phyloP scores from a whole-genome alignment of 2,888 invertebrate species.

The Trichogramma evanescens region DNA sequence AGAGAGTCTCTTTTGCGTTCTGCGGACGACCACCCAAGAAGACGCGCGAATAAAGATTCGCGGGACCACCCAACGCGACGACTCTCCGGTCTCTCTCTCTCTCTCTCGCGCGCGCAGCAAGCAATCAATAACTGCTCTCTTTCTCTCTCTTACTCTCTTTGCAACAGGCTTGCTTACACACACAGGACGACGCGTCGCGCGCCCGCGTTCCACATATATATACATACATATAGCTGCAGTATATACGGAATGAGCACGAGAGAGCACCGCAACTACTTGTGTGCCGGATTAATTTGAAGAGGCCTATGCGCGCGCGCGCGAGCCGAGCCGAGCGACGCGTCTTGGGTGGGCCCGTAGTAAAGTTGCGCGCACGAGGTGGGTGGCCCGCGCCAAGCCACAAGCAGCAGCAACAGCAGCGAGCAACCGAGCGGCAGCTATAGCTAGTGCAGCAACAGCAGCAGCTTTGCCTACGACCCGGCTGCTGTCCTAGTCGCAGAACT shows the following conservation, averaged over 20 bases:
- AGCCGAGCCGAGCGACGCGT: constrained; percentile 14
- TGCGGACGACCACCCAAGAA: constrained; percentile 4
- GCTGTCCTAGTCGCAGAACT: not conserved
- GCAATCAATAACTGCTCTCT: constrained; percentile 22
- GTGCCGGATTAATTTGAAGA: constrained; percentile 21
- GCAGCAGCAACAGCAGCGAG: not conserved
- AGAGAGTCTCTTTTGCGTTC: not conserved
- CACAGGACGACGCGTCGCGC: not conserved
- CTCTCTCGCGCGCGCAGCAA: not conserved
- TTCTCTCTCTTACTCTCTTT: not conserved
- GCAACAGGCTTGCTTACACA: not conserved
- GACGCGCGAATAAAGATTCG: constrained; percentile 22
- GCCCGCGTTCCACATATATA: not conserved
- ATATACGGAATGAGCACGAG: not conserved
- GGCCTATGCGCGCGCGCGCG: constrained; percentile 9
- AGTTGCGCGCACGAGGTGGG: constrained; percentile 16
- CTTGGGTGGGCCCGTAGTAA: constrained; percentile 15
- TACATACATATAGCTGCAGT: not conserved
- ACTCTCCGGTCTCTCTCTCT: constrained; percentile 7
- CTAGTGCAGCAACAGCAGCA: not conserved
- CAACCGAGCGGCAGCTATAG: not conserved
- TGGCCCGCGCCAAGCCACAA: constrained; percentile 7
- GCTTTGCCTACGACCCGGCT: not conserved
- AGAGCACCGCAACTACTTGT: not conserved
- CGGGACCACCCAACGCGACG: constrained; percentile 13